These are phyloP conservation scores for Tachycineta bicolor DNA, from an alignment of 2,113 vertebrate species.

Conservation along the genomic window DNA sequence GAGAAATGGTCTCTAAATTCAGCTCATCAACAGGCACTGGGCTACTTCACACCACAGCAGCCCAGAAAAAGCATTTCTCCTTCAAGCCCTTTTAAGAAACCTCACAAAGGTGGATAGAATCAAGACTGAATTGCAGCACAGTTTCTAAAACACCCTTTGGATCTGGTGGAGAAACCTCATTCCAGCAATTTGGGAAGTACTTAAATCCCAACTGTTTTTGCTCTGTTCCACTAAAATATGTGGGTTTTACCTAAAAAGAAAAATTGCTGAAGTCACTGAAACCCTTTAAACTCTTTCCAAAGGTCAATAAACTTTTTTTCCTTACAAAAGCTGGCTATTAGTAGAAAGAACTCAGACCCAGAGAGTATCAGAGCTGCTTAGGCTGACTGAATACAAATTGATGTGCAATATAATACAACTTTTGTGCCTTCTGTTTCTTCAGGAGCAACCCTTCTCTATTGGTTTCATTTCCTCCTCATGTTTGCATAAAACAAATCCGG, in stretches of 20 bases:
- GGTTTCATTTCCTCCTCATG: conserved; percentile 4
- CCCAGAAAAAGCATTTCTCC: not conserved
- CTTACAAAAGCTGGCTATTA: conserved; percentile 3
- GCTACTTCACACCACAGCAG: not conserved
- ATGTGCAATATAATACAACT: not conserved
- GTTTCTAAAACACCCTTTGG: conserved; percentile 6
- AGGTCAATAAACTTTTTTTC: conserved; percentile 1
- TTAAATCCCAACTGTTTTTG: not conserved
- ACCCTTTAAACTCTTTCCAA: conserved; percentile 34
- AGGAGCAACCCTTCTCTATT: not conserved
- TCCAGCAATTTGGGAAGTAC: not conserved
- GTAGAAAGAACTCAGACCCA: conserved; percentile 8
- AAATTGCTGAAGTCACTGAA: conserved; percentile 2
- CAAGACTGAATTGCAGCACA: not conserved
- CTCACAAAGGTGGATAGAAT: not conserved
- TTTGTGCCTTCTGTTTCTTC: conserved; percentile 4
- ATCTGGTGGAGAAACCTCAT: not conserved
- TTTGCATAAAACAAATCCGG: not conserved
- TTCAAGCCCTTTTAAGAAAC: conserved; percentile 50
- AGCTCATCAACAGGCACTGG: not conserved
- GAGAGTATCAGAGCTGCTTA: conserved; percentile 2
- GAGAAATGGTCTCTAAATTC: not conserved
- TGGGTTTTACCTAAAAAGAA: conserved; percentile 13
- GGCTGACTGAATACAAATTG: conserved; percentile 29
- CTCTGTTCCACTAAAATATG: not conserved